Conservation (phyloP, 2,888 invertebrate genomes). For the Hartigia nigra region DNA sequence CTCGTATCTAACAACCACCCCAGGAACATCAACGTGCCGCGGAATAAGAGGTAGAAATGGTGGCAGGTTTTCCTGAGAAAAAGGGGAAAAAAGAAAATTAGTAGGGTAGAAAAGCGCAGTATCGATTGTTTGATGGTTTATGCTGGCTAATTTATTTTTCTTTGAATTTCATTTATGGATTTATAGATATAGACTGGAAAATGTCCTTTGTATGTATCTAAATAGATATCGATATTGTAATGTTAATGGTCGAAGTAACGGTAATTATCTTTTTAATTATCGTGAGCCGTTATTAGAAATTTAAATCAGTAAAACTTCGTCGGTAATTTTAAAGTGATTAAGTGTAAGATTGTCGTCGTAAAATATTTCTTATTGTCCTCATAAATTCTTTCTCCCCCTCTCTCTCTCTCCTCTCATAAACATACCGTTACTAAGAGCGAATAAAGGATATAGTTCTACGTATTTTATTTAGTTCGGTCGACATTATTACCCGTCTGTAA, state of each 20-base stretch:
- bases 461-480: background rate
- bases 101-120: background rate
- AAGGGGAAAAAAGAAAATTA: background rate
- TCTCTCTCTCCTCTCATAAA: slow-evolving; percentile 19
- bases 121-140: background rate
- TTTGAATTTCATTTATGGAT: background rate
- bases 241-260: background rate
- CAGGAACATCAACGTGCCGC: background rate
- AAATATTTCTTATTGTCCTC: slow-evolving; percentile 37
- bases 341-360: slow-evolving; percentile 33
- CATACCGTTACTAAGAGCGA: slow-evolving; percentile 19
- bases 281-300: background rate
- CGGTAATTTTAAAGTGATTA: slow-evolving; percentile 32
- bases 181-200: background rate
- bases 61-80: background rate
- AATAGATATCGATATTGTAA: no score
- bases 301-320: background rate
- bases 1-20: slow-evolving; percentile 48
- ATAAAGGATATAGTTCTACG: background rate
- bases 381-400: slow-evolving; percentile 18
- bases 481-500: background rate
- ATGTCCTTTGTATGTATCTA: background rate
- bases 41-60: background rate
- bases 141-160: background rate
- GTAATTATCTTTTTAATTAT: background rate